A percentile compares a stretch with the other conserved stretches of the same genome.
Conservation (phyloP, 2,113 vertebrate species). For the Carlito syrichta region DNA sequence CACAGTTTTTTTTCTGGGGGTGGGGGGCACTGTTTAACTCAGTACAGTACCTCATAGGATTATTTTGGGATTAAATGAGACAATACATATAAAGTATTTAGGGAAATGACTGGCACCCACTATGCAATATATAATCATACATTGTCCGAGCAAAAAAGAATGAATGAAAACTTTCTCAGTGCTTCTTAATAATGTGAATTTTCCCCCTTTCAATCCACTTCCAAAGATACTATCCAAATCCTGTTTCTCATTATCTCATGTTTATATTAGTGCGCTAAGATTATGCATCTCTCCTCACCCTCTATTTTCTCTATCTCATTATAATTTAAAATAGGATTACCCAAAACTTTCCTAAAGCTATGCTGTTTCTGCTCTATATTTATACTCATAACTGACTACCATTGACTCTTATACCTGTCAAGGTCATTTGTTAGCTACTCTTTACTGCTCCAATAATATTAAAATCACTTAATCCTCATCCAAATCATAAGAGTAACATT, state of each 20-base stretch:
- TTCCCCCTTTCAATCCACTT: not conserved
- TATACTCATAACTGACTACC: no score
- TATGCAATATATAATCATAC: not conserved
- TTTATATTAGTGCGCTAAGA: not conserved
- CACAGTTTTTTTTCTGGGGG: no score
- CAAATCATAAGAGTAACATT: not conserved
- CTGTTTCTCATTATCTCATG: not conserved
- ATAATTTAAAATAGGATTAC: not conserved
- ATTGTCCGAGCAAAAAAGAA: not conserved
- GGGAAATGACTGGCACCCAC: no score
- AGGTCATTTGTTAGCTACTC: not conserved
- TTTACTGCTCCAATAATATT: not conserved
- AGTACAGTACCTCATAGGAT: not conserved
- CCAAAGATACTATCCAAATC: not conserved
- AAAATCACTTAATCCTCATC: not conserved
- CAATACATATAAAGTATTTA: not conserved
- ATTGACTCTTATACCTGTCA: not conserved
- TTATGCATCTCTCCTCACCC: not conserved
- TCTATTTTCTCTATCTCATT: not conserved
- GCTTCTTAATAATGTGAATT: not conserved
- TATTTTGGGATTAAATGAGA: not conserved
- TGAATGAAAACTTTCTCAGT: not conserved
- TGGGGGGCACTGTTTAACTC: not conserved
- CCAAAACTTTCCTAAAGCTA: not conserved
- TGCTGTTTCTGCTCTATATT: not conserved